These are phyloP conservation scores for Goniozus legneri DNA, from an alignment of 1,140 invertebrate genomes.

Conservation along the genomic window DNA sequence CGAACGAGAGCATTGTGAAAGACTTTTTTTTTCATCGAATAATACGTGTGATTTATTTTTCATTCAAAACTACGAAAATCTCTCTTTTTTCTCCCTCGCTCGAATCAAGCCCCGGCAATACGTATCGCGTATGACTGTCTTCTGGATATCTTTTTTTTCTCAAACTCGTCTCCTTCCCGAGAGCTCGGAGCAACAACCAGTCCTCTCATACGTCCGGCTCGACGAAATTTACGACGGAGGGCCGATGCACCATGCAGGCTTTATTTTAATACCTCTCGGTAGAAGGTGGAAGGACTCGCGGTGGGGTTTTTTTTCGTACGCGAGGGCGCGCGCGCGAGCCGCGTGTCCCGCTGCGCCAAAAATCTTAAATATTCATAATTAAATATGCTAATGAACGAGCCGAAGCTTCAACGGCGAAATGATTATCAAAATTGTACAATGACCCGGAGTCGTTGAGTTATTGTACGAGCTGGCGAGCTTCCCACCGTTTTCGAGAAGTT, in stretches of 20 bases:
- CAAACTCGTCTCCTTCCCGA: slow-evolving; percentile 30
- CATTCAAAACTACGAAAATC: no score
- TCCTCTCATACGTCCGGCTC: slow-evolving; percentile 36
- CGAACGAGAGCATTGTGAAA: no score
- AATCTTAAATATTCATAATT: slow-evolving; percentile 55
- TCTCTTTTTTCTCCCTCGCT: no score
- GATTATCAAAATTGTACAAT: slow-evolving; percentile 51
- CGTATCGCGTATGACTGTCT: slow-evolving; percentile 38
- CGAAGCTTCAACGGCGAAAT: slow-evolving; percentile 48
- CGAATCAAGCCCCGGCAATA: slow-evolving; percentile 36
- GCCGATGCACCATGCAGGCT: slow-evolving; percentile 40
- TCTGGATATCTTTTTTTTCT: slow-evolving; percentile 34
- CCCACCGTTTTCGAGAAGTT: no score
- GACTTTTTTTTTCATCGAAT: no score
- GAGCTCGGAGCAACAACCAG: slow-evolving; percentile 42
- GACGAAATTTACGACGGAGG: slow-evolving; percentile 47
- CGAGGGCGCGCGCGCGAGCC: slow-evolving; percentile 18
- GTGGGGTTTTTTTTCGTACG: no score
- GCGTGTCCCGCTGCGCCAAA: slow-evolving; percentile 47
- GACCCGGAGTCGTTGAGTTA: slow-evolving; percentile 27
- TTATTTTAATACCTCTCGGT: slow-evolving; percentile 49
- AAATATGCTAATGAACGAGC: slow-evolving; percentile 53
- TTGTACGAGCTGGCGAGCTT: slow-evolving; percentile 11
- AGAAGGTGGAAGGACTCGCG: no score
- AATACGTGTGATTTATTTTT: no score